Conservation (phyloP, 2,888 invertebrate genomes). For the Aporophyla nigra region DNA sequence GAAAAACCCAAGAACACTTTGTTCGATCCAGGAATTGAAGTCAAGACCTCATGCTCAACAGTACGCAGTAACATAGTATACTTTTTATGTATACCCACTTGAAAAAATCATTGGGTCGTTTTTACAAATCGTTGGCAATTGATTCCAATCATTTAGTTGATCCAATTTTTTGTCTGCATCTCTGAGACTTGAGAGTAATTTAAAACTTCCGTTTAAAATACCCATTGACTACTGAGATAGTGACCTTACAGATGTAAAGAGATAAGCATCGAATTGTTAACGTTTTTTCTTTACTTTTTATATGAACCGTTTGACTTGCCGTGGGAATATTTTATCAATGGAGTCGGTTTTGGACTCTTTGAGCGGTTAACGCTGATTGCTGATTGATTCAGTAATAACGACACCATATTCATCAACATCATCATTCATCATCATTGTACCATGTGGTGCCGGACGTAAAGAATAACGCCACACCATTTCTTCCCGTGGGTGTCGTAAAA, state of each 20-base stretch:
- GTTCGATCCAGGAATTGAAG: no score
- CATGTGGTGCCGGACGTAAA: no score
- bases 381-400: no score
- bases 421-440: no score
- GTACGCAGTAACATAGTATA: background rate
- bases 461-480: no score
- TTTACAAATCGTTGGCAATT: conserved; percentile 9
- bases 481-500: no score
- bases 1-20: no score
- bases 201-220: conserved; percentile 42
- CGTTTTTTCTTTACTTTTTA: conserved; percentile 63
- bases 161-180: conserved; percentile 20
- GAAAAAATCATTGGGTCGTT: background rate
- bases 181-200: conserved; percentile 14
- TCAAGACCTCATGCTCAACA: no score
- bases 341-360: conserved; percentile 5
- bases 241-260: conserved; percentile 3
- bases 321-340: conserved; percentile 35
- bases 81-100: background rate
- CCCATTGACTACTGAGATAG: conserved; percentile 20
- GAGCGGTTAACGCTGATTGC: no score
- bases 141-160: conserved; percentile 11
- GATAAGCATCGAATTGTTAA: conserved; percentile 32
- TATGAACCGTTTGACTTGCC: conserved; percentile 47
- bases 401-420: no score